phyloP scores from a whole-genome alignment of 2,888 invertebrate species.

The Theodoxus fluviatilis region DNA sequence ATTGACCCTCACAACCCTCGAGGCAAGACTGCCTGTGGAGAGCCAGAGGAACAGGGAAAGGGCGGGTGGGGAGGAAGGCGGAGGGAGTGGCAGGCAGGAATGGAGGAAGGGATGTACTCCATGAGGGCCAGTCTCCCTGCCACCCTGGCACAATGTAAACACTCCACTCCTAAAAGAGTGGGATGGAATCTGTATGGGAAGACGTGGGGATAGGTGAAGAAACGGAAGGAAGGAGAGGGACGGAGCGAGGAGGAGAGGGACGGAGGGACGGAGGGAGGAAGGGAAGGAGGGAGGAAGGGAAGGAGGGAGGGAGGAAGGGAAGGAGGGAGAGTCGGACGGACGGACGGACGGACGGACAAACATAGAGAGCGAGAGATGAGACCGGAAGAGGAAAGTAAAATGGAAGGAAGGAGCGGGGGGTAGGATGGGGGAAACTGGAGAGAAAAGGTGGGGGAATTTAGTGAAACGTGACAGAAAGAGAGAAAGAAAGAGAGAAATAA shows the following conservation, averaged over 20 bases:
- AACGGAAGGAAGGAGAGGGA: conserved; percentile 12
- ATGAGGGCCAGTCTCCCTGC: no score
- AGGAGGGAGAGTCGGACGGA: neutral
- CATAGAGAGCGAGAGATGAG: conserved; percentile 5
- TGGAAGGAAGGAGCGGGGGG: neutral
- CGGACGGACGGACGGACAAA: neutral
- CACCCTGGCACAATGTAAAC: no score
- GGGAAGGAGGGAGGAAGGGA: neutral
- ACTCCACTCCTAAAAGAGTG: no score
- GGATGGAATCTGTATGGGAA: neutral
- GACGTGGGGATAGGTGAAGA: neutral
- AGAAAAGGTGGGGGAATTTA: no score
- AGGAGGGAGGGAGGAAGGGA: neutral
- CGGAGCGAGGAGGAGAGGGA: neutral
- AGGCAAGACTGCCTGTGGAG: no score
- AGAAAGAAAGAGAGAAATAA: conserved; percentile 15
- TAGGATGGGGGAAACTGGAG: neutral
- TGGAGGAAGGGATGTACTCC: no score
- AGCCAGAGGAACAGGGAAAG: no score
- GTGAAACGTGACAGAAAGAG: neutral
- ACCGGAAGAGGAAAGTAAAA: neutral
- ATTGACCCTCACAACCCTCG: no score
- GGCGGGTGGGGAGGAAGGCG: no score
- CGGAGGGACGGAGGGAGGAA: neutral
- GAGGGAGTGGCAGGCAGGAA: no score